phyloP scores from a whole-genome alignment of 2,113 vertebrate species.

The Hylia prasina region DNA sequence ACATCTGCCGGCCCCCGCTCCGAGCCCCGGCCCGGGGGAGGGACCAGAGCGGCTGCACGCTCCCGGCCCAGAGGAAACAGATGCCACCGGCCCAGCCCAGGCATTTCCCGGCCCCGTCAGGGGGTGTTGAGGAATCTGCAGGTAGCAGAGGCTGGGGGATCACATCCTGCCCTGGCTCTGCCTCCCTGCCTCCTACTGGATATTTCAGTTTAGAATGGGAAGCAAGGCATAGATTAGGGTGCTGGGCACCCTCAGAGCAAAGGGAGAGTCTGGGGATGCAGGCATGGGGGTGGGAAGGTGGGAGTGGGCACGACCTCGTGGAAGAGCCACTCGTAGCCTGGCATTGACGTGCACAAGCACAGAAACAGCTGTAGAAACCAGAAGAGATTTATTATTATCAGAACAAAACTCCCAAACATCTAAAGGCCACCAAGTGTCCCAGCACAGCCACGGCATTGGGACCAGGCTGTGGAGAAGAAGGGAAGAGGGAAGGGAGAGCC shows the following conservation, averaged over 20 bases:
- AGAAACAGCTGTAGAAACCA: not conserved
- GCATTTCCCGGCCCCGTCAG: not conserved
- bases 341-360: accelerated
- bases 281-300: not conserved
- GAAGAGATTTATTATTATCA: constrained; percentile 46
- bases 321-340: accelerated
- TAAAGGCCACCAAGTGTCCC: not conserved
- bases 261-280: not conserved
- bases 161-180: not conserved
- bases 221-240: accelerated
- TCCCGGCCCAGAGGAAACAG: not conserved
- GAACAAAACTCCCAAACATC: not conserved
- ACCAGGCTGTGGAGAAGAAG: not conserved
- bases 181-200: not conserved
- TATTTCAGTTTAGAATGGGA: not conserved
- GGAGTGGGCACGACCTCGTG: accelerated
- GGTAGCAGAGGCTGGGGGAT: not conserved
- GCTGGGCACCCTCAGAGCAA: not conserved
- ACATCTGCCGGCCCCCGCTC: not conserved
- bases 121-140: not conserved
- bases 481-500: not conserved
- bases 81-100: not conserved
- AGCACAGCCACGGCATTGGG: constrained; percentile 4
- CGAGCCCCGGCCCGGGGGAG: accelerated
- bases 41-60: not conserved